phyloP scores from a whole-genome alignment of 1,140 invertebrate species.

The Orchesella cincta region DNA sequence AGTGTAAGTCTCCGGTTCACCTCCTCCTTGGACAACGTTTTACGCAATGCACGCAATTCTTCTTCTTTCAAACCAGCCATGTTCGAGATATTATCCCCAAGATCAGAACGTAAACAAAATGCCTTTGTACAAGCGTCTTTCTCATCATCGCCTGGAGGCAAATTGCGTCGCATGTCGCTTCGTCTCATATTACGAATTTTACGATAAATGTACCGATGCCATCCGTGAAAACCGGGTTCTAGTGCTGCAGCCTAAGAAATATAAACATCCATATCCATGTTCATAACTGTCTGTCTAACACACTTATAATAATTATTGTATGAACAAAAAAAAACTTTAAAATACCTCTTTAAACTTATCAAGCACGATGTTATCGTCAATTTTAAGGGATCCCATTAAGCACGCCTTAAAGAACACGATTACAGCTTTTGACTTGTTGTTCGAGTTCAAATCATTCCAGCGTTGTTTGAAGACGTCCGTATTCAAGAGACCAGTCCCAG shows the following conservation, averaged over 20 bases:
- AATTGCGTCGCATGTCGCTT: neutral
- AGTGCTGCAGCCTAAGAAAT: neutral
- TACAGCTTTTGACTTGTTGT: neutral
- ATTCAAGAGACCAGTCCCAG: neutral
- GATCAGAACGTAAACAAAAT: neutral
- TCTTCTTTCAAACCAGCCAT: neutral
- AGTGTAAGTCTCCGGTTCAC: neutral
- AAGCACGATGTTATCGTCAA: neutral
- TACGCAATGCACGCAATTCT: neutral
- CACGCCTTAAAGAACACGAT: neutral
- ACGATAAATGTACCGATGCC: neutral
- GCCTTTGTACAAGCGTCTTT: neutral
- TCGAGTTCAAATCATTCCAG: neutral
- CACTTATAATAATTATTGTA: neutral
- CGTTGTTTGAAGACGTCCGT: neutral
- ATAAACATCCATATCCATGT: too few species aligned
- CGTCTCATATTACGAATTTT: neutral
- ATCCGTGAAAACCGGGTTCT: neutral
- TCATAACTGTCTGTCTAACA: neutral
- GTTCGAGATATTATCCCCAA: neutral
- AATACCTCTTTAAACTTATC: neutral
- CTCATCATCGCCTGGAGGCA: neutral
- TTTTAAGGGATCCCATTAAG: neutral
- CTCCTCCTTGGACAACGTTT: neutral
- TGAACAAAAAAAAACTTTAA: neutral